Conservation (phyloP, 2,888 invertebrate genomes). For the Cryptocephalus moraei region DNA sequence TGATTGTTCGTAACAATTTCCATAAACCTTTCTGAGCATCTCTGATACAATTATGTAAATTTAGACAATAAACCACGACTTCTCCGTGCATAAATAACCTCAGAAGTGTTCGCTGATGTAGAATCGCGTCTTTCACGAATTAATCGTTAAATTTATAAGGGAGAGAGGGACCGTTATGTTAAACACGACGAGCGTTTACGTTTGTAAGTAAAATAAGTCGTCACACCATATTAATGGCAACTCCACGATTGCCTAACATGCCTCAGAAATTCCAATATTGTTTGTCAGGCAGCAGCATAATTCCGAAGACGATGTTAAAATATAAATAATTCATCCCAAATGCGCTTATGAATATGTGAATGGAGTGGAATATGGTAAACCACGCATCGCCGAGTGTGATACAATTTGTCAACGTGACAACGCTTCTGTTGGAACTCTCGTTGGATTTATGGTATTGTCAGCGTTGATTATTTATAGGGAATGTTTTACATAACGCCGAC, state of each 20-base stretch:
- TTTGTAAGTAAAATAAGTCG: conserved; percentile 1
- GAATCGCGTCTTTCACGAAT: too few relatives aligned
- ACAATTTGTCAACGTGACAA: conserved; percentile 37
- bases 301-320: conserved; percentile 2
- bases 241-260: conserved; percentile 1
- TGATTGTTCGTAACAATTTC: too few relatives aligned
- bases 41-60: too few relatives aligned
- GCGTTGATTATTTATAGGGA: conserved; percentile 10
- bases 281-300: conserved; percentile 3
- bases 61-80: too few relatives aligned
- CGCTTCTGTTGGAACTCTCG: conserved; percentile 31
- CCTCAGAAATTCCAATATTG: conserved; percentile 7
- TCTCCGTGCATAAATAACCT: too few relatives aligned
- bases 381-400: conserved; percentile 21
- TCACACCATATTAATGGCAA: conserved; percentile 6
- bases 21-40: too few relatives aligned
- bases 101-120: too few relatives aligned
- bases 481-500: conserved; percentile 11
- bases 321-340: conserved; percentile 7
- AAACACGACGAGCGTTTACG: too few relatives aligned
- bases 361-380: conserved; percentile 4
- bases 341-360: conserved; percentile 2
- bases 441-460: conserved; percentile 12
- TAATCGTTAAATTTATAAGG: too few relatives aligned
- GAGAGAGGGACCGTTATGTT: too few relatives aligned